phyloP scores from a whole-genome alignment of 2,888 invertebrate genomes.

The Cremastinae sp. region DNA sequence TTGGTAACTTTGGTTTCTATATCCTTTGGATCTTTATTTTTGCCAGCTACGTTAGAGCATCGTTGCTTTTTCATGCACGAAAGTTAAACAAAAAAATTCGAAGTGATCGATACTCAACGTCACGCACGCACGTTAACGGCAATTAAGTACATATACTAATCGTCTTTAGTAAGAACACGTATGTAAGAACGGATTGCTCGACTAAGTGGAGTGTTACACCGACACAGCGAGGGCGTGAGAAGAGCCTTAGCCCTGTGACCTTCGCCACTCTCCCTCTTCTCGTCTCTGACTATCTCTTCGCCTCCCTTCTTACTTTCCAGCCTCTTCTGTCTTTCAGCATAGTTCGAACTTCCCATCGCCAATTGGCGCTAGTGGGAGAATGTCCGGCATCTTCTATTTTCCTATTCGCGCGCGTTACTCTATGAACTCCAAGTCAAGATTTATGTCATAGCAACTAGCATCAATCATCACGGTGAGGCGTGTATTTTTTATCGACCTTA shows the following conservation, averaged over 20 bases:
- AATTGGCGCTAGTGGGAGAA: slow-evolving; percentile 48
- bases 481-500: slow-evolving; percentile 77
- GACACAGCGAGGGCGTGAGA: slow-evolving; percentile 79
- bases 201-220: slow-evolving; percentile 77
- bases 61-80: slow-evolving; percentile 53
- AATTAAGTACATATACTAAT: slow-evolving; percentile 79
- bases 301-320: slow-evolving; percentile 50
- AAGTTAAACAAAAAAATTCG: slow-evolving; percentile 51
- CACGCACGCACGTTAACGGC: slow-evolving; percentile 76
- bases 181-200: slow-evolving; percentile 71
- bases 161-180: slow-evolving; percentile 73
- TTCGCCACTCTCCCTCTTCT: slow-evolving; percentile 67
- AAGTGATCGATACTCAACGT: slow-evolving; percentile 76
- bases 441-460: slow-evolving; percentile 34
- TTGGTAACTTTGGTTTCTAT: too few relatives aligned
- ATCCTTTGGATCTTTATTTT: slow-evolving; percentile 25
- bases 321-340: slow-evolving; percentile 53
- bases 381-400: slow-evolving; percentile 36
- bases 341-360: slow-evolving; percentile 59
- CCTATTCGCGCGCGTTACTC: slow-evolving; percentile 38
- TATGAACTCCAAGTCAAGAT: slow-evolving; percentile 43
- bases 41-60: slow-evolving; percentile 36
- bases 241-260: slow-evolving; percentile 80
- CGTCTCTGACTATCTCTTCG: slow-evolving; percentile 65
- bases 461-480: slow-evolving; percentile 60